Evolutionary conservation across 2,888 invertebrate genomes (phyloP).

Genomic region (Hydrotaea diabolus): DNA sequence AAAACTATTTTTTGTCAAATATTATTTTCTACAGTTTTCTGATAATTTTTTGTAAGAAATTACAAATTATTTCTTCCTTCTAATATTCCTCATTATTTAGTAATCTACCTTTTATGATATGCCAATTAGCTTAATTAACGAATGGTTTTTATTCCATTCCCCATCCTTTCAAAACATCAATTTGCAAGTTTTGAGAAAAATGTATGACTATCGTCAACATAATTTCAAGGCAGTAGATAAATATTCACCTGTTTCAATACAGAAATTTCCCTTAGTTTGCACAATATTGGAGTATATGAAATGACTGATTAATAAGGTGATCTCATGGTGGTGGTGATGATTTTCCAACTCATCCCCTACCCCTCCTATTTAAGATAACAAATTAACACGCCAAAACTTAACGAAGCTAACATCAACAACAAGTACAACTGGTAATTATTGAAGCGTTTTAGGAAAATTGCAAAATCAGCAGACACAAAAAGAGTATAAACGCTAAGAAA

Average conservation of each 20-base stretch:
- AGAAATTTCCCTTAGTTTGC: conserved; percentile 10
- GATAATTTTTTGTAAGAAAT: too few relatives aligned
- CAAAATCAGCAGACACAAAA: conserved; percentile 1
- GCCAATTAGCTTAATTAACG: not conserved
- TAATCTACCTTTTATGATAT: too few relatives aligned
- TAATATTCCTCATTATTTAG: too few relatives aligned
- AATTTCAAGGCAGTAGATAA: too few relatives aligned
- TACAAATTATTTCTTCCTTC: too few relatives aligned
- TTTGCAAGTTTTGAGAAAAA: not conserved
- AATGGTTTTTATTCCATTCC: not conserved
- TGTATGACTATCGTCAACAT: too few relatives aligned
- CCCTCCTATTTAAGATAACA: conserved; percentile 27
- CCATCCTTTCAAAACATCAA: not conserved
- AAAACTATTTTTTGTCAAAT: too few relatives aligned
- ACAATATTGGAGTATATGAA: too few relatives aligned
- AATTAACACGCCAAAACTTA: conserved; percentile 46
- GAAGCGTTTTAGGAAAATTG: conserved; percentile 37
- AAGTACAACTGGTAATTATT: conserved; percentile 4
- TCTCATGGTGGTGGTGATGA: not conserved
- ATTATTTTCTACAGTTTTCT: too few relatives aligned
- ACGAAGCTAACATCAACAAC: too few relatives aligned
- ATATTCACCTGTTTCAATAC: too few relatives aligned
- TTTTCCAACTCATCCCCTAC: not conserved
- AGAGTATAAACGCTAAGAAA: not conserved
- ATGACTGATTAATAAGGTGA: not conserved